Evolutionary conservation across 1,140 invertebrate species (phyloP).

Genomic region (Lanistes nyassanus): DNA sequence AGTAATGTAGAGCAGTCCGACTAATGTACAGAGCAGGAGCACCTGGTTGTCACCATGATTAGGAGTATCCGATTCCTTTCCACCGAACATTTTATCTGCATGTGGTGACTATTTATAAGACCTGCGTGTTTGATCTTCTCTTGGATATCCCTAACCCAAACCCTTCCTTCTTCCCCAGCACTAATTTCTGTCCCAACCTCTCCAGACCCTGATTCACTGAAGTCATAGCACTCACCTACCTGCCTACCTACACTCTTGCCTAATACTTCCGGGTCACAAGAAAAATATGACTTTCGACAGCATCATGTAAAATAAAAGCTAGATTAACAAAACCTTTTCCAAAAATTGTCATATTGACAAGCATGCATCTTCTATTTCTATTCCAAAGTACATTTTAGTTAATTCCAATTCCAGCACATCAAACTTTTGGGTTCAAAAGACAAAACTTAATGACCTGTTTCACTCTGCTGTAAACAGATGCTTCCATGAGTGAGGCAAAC

Average conservation of each 20-base stretch:
- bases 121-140: too few species aligned
- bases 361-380: not conserved
- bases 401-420: not conserved
- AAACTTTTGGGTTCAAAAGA: not conserved
- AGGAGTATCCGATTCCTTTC: too few species aligned
- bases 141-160: too few species aligned
- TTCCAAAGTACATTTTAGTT: not conserved
- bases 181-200: too few species aligned
- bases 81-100: too few species aligned
- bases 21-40: too few species aligned
- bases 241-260: not conserved
- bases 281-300: not conserved
- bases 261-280: not conserved
- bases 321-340: not conserved
- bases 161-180: too few species aligned
- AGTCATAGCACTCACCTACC: too few species aligned
- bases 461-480: conserved; percentile 49
- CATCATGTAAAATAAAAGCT: not conserved
- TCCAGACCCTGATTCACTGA: too few species aligned
- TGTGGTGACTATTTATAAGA: too few species aligned
- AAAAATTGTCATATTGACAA: not conserved
- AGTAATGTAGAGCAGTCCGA: too few species aligned
- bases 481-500: conserved; percentile 50
- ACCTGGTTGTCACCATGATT: too few species aligned
- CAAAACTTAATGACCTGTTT: conserved; percentile 43